These are phyloP conservation scores for Eulacestoma nigropectus DNA, from an alignment of 2,113 vertebrate genomes.

Conservation along the genomic window DNA sequence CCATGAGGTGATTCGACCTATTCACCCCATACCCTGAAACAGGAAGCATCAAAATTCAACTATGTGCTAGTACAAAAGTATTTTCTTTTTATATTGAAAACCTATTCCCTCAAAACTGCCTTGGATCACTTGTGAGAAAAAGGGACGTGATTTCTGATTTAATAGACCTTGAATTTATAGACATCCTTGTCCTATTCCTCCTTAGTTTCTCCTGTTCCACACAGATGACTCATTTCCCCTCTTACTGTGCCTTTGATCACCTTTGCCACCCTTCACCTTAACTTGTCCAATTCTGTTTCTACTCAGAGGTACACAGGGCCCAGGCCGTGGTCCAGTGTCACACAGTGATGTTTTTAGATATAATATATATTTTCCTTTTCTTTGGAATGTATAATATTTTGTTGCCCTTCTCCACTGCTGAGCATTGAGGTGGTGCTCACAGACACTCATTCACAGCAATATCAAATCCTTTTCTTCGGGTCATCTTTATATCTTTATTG, in stretches of 20 bases:
- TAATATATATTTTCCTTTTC: neutral
- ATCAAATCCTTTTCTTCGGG: neutral
- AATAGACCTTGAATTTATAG: neutral
- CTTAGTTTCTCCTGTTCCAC: neutral
- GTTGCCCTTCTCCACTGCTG: neutral
- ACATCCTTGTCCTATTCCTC: neutral
- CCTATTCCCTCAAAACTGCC: neutral
- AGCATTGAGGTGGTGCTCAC: neutral
- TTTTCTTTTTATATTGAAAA: neutral
- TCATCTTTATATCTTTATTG: neutral
- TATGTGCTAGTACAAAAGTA: neutral
- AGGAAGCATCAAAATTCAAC: neutral
- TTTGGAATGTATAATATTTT: neutral
- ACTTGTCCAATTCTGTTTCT: neutral
- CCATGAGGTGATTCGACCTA: neutral
- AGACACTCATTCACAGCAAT: neutral
- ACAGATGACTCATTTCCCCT: neutral
- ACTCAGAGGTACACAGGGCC: fast-evolving
- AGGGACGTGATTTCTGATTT: neutral
- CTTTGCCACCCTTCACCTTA: neutral
- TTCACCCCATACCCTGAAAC: neutral
- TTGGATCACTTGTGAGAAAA: neutral
- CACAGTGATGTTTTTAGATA: neutral
- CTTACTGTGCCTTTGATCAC: neutral
- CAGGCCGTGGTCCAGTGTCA: neutral